Conservation (phyloP, 2,888 invertebrate genomes). For the Proisotoma minuta region DNA sequence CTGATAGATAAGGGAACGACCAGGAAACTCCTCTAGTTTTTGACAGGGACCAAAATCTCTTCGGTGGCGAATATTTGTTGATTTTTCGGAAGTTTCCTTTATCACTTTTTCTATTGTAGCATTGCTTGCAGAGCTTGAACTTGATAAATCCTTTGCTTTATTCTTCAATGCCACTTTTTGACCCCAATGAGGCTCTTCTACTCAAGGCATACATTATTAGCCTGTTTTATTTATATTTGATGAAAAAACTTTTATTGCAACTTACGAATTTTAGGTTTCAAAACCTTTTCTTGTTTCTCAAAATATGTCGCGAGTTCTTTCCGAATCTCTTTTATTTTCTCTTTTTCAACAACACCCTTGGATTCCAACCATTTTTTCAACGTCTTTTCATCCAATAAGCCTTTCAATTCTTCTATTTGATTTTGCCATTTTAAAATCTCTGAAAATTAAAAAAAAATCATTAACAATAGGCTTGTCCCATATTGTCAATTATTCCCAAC, state of each 20-base stretch:
- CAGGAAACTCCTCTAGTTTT: conserved; percentile 13
- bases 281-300: background rate
- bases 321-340: too few species aligned
- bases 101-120: too few species aligned
- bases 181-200: too few species aligned
- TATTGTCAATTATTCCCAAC: background rate
- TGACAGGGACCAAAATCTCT: background rate
- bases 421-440: conserved; percentile 26
- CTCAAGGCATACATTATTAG: too few species aligned
- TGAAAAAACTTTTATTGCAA: too few species aligned
- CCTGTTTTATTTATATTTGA: too few species aligned
- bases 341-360: too few species aligned
- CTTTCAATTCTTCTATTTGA: conserved; percentile 14
- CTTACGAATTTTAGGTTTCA: background rate
- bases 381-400: conserved; percentile 20
- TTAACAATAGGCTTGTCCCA: background rate
- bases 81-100: conserved; percentile 23
- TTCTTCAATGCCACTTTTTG: too few species aligned
- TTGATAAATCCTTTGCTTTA: too few species aligned
- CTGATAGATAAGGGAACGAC: conserved; percentile 24
- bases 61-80: conserved; percentile 9
- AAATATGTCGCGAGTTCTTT: conserved; percentile 29
- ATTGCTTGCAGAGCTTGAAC: too few species aligned
- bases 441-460: background rate
- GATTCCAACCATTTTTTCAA: conserved; percentile 33